phyloP scores from a whole-genome alignment of 2,888 invertebrate species.

The Cantharis nigra region DNA sequence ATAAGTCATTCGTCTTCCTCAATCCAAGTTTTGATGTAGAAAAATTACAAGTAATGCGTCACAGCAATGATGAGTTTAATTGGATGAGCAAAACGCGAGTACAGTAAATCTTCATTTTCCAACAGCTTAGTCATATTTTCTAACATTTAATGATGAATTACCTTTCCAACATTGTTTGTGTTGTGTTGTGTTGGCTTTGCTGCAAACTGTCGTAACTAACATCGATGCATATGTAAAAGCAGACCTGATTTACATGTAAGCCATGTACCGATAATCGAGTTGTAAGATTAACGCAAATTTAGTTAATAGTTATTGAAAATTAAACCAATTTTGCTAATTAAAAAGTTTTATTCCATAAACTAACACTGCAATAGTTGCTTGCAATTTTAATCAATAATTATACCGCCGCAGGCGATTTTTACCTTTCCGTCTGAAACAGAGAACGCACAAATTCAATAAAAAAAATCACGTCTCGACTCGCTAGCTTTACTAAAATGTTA shows the following conservation, averaged over 20 bases:
- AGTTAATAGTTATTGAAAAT: background rate
- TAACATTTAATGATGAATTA: constrained; percentile 35
- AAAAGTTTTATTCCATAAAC: background rate
- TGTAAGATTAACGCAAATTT: background rate
- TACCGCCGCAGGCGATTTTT: no score
- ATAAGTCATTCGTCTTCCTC: background rate
- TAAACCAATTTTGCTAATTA: background rate
- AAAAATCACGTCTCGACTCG: no score
- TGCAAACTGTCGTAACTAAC: constrained; percentile 29
- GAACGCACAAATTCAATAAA: no score
- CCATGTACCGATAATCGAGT: background rate
- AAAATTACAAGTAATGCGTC: constrained; percentile 31
- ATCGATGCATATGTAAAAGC: constrained; percentile 9
- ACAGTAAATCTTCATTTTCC: constrained; percentile 38
- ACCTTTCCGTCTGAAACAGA: no score
- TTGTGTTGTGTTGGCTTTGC: constrained; percentile 20
- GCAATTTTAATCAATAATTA: no score
- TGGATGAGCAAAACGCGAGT: constrained; percentile 34
- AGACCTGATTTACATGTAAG: constrained; percentile 7
- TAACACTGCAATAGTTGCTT: background rate
- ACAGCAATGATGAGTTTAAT: constrained; percentile 34
- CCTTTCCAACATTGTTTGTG: constrained; percentile 35
- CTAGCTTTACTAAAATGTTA: no score
- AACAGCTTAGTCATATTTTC: constrained; percentile 32
- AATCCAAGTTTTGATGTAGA: constrained; percentile 10